Evolutionary conservation across 2,113 vertebrate species (phyloP).

Genomic region (Arenaria interpres): DNA sequence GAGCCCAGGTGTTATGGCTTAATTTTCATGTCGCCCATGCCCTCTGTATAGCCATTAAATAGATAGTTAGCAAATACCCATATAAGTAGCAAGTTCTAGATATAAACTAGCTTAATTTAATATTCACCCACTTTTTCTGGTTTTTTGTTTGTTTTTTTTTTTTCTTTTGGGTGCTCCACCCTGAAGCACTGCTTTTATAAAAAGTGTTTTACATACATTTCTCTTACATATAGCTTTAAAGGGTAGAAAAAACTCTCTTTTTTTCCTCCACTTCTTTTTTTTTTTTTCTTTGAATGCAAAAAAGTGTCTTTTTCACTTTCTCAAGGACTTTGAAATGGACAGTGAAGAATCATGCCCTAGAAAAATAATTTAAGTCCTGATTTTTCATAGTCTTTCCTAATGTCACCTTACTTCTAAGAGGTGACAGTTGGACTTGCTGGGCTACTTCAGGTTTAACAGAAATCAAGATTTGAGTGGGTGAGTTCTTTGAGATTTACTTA

Average conservation of each 20-base stretch:
- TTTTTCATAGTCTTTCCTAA: background rate
- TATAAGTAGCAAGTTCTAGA: background rate
- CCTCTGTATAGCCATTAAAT: background rate
- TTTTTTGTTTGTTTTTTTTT: background rate
- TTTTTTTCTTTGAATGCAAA: background rate
- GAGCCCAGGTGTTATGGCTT: constrained; percentile 41
- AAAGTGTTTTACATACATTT: background rate
- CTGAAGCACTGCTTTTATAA: background rate
- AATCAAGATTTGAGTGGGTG: background rate
- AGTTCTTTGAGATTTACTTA: background rate
- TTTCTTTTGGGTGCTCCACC: background rate
- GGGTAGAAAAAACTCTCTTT: rapidly evolving
- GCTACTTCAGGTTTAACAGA: background rate
- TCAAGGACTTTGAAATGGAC: background rate
- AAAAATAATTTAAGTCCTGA: background rate
- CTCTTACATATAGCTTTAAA: background rate
- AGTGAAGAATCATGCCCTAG: background rate
- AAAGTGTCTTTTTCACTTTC: background rate
- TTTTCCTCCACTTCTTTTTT: background rate
- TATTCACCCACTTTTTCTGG: background rate
- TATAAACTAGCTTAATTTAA: background rate
- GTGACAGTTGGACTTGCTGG: background rate
- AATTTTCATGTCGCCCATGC: background rate
- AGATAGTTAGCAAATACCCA: background rate
- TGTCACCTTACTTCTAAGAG: background rate